Conservation (phyloP, 1,140 invertebrate species). For the Wasmannia auropunctata region DNA sequence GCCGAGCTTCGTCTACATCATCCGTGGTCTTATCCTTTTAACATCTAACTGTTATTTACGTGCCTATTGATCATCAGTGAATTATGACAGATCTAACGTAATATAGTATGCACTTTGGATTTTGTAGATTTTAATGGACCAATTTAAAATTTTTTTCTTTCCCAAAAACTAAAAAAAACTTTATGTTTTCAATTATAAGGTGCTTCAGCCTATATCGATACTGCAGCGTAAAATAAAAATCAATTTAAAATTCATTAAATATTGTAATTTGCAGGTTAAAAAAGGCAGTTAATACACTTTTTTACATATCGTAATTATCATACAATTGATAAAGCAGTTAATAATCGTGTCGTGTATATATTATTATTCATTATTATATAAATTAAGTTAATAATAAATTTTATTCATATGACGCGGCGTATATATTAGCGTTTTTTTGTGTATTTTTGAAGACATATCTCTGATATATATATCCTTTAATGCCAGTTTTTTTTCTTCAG, state of each 20-base stretch:
- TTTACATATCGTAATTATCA: background rate
- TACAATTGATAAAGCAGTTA: background rate
- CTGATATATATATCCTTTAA: constrained; percentile 33
- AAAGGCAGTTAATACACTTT: background rate
- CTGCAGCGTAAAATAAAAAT: background rate
- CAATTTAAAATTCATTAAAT: background rate
- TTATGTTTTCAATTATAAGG: background rate
- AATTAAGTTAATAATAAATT: background rate
- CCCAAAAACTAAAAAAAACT: background rate
- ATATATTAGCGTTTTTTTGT: background rate
- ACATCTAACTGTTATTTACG: background rate
- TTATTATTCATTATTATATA: background rate
- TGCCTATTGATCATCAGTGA: background rate
- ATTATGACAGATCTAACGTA: background rate
- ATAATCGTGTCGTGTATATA: background rate
- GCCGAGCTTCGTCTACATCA: background rate
- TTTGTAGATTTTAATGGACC: background rate
- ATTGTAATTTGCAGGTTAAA: background rate
- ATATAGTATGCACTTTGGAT: background rate
- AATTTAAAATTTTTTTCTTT: background rate
- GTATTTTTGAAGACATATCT: background rate
- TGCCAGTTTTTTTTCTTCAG: constrained; percentile 21
- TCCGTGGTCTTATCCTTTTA: background rate
- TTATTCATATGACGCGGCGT: background rate
- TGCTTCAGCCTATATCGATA: background rate